Evolutionary conservation across 2,888 invertebrate genomes (phyloP), one percentile per base, ranked within the genome.

Genomic region (Rhingia rostrata): DNA sequence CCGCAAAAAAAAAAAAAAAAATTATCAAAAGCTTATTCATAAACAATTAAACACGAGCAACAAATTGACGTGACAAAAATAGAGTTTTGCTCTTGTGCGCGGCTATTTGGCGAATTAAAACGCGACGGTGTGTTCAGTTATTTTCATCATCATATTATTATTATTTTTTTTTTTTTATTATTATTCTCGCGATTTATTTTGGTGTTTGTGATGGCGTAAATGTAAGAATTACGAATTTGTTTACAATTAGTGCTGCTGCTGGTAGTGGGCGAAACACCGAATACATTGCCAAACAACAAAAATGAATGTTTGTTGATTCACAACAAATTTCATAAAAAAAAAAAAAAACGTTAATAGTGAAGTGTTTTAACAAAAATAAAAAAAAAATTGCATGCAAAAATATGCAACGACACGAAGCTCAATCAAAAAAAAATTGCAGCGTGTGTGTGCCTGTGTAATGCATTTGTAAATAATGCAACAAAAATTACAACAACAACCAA

Each of bases 1-100:
- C 45, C 53, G 45, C 14, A 53, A 54, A 45, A 60, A 51, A 60
- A 30, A 33, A 49, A 41, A 56, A 56, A 63, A 58, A 22, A n/a
- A n/a, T n/a, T 37, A 22, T 12, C 49, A 9, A 56, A 58, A 58
- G 6, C 9, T 41, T 53, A 37, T 6, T 49, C 49, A 75, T 54
- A 70, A 69, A 78, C 77, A 78, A 56, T 69, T 61, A 70, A 61
- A 43, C n/a, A n/a, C 51, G 14, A 61, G 45, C 43, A 69, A 69
- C 69, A 77, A 77, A 77, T 69, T 77, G 63, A 61, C 54, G 54
- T 47, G 47, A 61, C 47, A 75, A 41, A 66, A 66, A 58, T 45
- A 70, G 58, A n/a, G 6, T 41, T 43, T 43, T 58, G 22, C 22
- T 22, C 22, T 58, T 58, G 14, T 45, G 5, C 4, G 33, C 60